phyloP scores from a whole-genome alignment of 2,797 vertebrate species.

The Sebastes elongatus region DNA sequence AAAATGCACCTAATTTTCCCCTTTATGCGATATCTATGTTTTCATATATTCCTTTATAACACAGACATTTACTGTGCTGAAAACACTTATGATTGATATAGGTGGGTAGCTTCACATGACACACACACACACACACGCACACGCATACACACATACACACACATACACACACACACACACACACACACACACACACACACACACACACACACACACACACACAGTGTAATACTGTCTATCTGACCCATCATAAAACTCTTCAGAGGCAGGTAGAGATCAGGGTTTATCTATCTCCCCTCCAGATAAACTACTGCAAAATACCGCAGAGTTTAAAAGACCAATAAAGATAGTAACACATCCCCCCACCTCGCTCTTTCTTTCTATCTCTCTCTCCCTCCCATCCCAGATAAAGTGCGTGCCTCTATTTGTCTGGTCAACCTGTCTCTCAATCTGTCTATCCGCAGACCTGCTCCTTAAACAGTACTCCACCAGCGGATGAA shows the following conservation, averaged over 20 bases:
- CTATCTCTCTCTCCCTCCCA: neutral
- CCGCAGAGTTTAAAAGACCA: conserved; percentile 1
- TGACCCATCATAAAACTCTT: conserved; percentile 29
- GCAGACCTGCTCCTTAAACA: conserved; percentile 75
- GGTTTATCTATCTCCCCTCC: conserved; percentile 34
- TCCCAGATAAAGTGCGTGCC: conserved; percentile 3
- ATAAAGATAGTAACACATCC: conserved; percentile 39
- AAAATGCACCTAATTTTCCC: too few relatives aligned
- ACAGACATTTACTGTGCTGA: too few relatives aligned
- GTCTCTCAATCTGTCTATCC: conserved; percentile 55
- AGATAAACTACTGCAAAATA: conserved; percentile 11
- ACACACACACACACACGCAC: too few relatives aligned
- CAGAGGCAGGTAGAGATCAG: conserved; percentile 28
- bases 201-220: neutral
- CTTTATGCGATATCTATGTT: too few relatives aligned
- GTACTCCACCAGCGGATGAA: conserved; percentile 72
- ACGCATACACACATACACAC: too few relatives aligned
- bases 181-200: too few relatives aligned
- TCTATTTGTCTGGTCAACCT: conserved; percentile 29
- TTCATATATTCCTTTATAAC: too few relatives aligned
- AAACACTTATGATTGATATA: too few relatives aligned
- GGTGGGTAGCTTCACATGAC: too few relatives aligned
- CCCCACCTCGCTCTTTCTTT: neutral
- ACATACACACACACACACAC: too few relatives aligned
- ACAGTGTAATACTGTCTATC: neutral